A percentile compares a stretch with the other conserved stretches of the same genome.
Evolutionary conservation across 1,140 invertebrate genomes (phyloP).

Genomic region (Delia radicum): DNA sequence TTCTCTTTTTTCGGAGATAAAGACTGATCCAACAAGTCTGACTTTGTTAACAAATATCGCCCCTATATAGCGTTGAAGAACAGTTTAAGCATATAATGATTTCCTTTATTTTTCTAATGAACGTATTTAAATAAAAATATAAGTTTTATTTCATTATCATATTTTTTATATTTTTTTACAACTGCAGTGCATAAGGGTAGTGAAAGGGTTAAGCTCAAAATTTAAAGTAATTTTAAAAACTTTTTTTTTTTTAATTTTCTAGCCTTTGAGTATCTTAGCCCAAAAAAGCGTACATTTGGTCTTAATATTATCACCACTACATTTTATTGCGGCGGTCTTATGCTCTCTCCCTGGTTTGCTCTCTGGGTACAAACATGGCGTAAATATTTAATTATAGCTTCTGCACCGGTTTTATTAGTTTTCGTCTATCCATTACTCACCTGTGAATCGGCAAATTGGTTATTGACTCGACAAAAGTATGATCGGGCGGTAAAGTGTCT

Average conservation of each 20-base stretch:
- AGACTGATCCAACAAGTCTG: no score
- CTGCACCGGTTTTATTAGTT: conserved; percentile 57
- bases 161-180: no score
- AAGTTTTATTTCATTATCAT: no score
- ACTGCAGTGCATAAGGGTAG: not conserved
- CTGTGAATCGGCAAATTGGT: conserved; percentile 66
- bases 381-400: conserved; percentile 58
- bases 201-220: no score
- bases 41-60: no score
- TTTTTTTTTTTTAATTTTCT: conserved; percentile 33
- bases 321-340: conserved; percentile 61
- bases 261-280: conserved; percentile 64
- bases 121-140: no score
- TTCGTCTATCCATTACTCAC: conserved; percentile 58
- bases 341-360: conserved; percentile 62
- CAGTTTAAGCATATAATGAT: no score
- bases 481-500: conserved; percentile 60
- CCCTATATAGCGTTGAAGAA: no score
- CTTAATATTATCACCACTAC: conserved; percentile 62
- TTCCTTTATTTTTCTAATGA: no score
- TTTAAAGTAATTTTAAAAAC: not conserved
- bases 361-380: conserved; percentile 60
- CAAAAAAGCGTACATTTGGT: conserved; percentile 61
- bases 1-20: no score
- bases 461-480: conserved; percentile 60